Conservation (phyloP, 2,888 invertebrate genomes). For the Odontocerum albicorne region DNA sequence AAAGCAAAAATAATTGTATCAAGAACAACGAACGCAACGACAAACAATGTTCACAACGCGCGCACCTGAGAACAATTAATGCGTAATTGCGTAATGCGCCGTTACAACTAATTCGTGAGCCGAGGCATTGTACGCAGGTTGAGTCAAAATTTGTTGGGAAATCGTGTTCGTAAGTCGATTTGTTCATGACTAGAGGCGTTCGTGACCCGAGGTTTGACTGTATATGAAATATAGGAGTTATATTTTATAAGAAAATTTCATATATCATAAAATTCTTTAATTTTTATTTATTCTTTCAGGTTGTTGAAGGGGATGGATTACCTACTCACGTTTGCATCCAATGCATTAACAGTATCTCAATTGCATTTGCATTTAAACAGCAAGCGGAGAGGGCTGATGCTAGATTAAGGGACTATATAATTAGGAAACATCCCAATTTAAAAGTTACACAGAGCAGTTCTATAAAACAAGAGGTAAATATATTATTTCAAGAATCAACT, state of each 20-base stretch:
- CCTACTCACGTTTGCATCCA: constrained; percentile 48
- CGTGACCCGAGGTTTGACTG: neutral
- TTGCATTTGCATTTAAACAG: constrained; percentile 49
- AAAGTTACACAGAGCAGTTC: neutral
- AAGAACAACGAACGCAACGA: too few species aligned
- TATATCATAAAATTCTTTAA: neutral
- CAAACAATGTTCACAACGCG: too few species aligned
- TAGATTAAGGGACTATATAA: constrained; percentile 39
- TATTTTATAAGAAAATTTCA: neutral
- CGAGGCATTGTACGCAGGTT: too few species aligned
- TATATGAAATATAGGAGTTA: neutral
- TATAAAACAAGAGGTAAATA: constrained; percentile 22
- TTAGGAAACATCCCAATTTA: constrained; percentile 24
- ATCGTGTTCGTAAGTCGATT: too few species aligned
- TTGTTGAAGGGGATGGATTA: constrained; percentile 48
- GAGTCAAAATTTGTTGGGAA: too few species aligned
- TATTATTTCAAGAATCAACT: too few species aligned
- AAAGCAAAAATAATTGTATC: too few species aligned
- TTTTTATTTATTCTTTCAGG: constrained; percentile 44
- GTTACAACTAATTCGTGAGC: too few species aligned
- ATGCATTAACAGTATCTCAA: constrained; percentile 48
- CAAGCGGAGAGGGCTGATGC: constrained; percentile 47
- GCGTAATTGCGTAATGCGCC: too few species aligned
- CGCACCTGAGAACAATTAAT: too few species aligned
- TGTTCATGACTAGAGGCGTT: too few species aligned